Evolutionary conservation across 2,888 invertebrate genomes (phyloP), one percentile per base, ranked within the genome.

Genomic region (Nasonovia ribisnigri): DNA sequence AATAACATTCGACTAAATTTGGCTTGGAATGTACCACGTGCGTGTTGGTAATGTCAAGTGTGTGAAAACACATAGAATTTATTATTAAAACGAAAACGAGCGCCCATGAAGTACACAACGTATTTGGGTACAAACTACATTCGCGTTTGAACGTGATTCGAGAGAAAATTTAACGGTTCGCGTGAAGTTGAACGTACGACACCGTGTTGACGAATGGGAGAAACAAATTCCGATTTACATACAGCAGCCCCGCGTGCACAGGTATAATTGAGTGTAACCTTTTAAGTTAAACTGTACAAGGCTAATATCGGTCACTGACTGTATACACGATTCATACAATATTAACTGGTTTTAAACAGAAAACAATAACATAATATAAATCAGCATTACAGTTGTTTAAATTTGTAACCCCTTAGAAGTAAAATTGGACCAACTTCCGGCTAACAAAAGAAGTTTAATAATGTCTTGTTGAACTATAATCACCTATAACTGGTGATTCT

Each of bases 271-370:
- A 43, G 89, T 46, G 42, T 93, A 90, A 93, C 90, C 60, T 51
- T 90, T 92, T 67, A 84, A n/a, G 84, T 42, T 86, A 57, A 86
- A 86, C 91, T 51, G 88, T 43, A 84, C 89, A 93, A 93, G 93
- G 93, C 60, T 93, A 90, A 93, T 90, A 93, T 93, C 90, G 93
- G 90, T 93, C 90, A 90, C 86, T 90, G 93, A 90, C 93, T 90
- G 84, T 93, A 60, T 48, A 36, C 36, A 54, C 36, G n/a, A 90
- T 93, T 86, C 60, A 48, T 67, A 90, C 42, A 60, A 90, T 84
- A 88, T 51, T 46, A 77, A 92, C 88, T 89, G 88, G 54, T 84
- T 86, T 86, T 90, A 84, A 90, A 84, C 60, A 88, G 88, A 92
- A 92, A 90, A 93, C 90, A 84, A 93, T 88, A 84, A 57, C 57